Base-by-base conservation (phyloP, 2,113 vertebrate genomes). In the Mixornis gularis region DNA sequence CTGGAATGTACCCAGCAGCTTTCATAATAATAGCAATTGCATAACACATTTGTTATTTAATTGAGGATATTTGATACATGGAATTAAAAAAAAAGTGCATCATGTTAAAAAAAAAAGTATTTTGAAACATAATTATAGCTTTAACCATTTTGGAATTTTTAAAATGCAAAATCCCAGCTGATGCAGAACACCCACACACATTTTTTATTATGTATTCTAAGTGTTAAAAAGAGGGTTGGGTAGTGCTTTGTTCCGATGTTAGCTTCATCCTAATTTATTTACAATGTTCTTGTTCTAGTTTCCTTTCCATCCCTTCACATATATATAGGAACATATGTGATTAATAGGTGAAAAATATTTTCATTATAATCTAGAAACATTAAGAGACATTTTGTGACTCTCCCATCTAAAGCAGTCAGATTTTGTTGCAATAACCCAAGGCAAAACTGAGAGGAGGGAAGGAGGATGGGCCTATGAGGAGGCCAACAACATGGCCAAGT, bases 121-220 rank as follows among this genome's bases (percentile, higher is more conserved):
- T 85, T 69, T 77, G 40, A 64, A 94, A 86, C 64, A 71, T 86
- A 90, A 90, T 93, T 93, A 88, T 38, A 90, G 27, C 76, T 90
- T 88, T 85, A 83, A 58, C 5, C 0, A 0, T 71, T 52, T 80
- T 80, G 26, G 36, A 89, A 69, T 70, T 84, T 87, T 86, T 40
- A 68, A 87, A 78, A 84, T 49, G 1, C 6, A 0, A 90, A 90
- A 93, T 74, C 21, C n/a, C 78, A 30, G 24, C 7, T 79, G 30
- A 87, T 89, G 20, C 14, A 55, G 29, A 87, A 46, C 62, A 69
- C 73, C 58, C 36, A 22, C 74, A 46, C 21, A 29, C 13, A 72
- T 69, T 26, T 87, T 84, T 77, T 92, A 81, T 69, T 62, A 51
- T 6, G 9, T 32, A 86, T 68, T 87, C 78, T 62, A 77, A 43